These are phyloP conservation scores for Zosterops hypoxanthus DNA, from an alignment of 2,113 vertebrate species.

Conservation along the genomic window DNA sequence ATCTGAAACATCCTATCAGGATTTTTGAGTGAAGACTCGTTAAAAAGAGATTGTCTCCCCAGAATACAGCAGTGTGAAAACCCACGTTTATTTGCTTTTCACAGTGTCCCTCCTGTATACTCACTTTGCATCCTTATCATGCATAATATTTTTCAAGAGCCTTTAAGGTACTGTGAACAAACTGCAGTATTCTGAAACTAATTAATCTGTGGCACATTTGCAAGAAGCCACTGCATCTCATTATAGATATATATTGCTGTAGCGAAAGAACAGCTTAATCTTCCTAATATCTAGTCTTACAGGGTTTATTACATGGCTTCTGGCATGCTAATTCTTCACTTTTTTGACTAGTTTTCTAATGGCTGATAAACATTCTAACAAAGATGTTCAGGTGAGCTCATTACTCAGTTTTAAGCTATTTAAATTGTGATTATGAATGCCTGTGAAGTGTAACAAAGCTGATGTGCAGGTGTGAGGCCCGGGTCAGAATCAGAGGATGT, in stretches of 20 bases:
- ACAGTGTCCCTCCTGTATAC: not conserved
- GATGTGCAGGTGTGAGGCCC: not conserved
- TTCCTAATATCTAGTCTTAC: constrained; percentile 45
- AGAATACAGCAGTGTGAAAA: not conserved
- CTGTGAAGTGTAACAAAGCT: not conserved
- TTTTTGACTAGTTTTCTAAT: constrained; percentile 17
- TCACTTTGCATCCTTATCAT: not conserved
- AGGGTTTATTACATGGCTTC: constrained; percentile 16
- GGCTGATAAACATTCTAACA: constrained; percentile 22
- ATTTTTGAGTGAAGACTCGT: not conserved
- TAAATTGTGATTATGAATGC: not conserved
- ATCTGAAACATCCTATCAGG: not conserved
- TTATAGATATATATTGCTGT: constrained; percentile 36
- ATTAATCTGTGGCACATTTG: constrained; percentile 41
- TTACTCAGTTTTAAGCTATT: constrained; percentile 1
- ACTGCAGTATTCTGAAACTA: constrained; percentile 20
- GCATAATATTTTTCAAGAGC: not conserved
- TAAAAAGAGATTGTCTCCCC: not conserved
- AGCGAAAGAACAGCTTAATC: constrained; percentile 32
- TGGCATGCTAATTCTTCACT: constrained; percentile 34
- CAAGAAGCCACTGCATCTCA: constrained; percentile 47
- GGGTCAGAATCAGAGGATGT: not conserved
- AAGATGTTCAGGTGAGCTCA: not conserved
- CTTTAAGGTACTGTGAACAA: constrained; percentile 25
- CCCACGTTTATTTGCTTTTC: not conserved